These are phyloP conservation scores for Heterotilapia buettikoferi DNA, from an alignment of 2,113 vertebrate genomes.

Conservation along the genomic window DNA sequence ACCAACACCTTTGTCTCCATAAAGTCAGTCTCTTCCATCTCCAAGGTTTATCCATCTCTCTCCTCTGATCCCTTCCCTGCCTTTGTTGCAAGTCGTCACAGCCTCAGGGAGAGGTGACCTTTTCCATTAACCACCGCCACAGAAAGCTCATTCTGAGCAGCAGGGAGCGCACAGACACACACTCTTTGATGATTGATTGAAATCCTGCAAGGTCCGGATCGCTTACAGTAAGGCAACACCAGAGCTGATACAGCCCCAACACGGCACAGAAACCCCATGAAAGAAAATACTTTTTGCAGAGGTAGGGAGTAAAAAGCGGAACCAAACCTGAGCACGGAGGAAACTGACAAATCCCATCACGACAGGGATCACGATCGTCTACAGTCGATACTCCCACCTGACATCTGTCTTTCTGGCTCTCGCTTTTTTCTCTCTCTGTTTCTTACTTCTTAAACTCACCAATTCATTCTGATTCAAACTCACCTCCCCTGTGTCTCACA, in stretches of 20 bases:
- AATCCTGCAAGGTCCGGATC: conserved; percentile 61
- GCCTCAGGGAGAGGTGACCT: conserved; percentile 60
- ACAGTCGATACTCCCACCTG: conserved; percentile 25
- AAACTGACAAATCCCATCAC: conserved; percentile 58
- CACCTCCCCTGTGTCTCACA: background rate
- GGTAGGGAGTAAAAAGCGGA: conserved; percentile 35
- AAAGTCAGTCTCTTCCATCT: background rate
- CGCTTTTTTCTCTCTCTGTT: background rate
- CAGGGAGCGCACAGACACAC: conserved; percentile 17
- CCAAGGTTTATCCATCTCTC: conserved; percentile 1
- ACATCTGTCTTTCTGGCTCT: background rate
- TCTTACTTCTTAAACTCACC: background rate
- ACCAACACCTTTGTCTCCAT: background rate
- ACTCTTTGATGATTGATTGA: conserved; percentile 70
- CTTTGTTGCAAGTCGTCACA: conserved; percentile 5
- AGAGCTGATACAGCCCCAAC: conserved; percentile 46
- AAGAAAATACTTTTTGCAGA: conserved; percentile 51
- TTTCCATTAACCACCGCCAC: conserved; percentile 56
- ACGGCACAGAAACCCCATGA: conserved; percentile 44
- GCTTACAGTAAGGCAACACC: conserved; percentile 70
- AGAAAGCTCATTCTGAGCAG: conserved; percentile 58
- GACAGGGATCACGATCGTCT: conserved; percentile 28
- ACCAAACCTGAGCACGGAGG: background rate
- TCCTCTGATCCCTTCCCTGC: conserved; percentile 14
- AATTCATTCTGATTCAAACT: background rate